Evolutionary conservation across 2,797 vertebrate species (phyloP).

Genomic region (Dermochelys coriacea): DNA sequence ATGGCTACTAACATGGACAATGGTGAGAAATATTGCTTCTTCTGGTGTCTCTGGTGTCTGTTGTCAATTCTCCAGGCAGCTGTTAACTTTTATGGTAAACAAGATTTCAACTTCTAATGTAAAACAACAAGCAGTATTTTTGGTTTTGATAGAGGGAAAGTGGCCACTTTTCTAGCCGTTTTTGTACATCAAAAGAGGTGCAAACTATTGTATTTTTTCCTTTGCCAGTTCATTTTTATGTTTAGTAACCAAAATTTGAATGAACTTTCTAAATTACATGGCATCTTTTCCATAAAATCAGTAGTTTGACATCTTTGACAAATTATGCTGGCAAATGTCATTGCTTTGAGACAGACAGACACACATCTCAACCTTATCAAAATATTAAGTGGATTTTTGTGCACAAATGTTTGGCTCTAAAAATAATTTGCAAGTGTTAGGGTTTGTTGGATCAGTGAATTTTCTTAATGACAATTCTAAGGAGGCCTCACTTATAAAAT

Average conservation of each 20-base stretch:
- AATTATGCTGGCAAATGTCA: background rate
- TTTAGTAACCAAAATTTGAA: slow-evolving; percentile 5
- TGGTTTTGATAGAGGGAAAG: background rate
- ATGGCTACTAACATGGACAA: slow-evolving; percentile 15
- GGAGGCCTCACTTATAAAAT: slow-evolving; percentile 67
- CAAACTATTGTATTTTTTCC: background rate
- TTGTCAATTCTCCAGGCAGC: background rate
- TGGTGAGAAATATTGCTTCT: background rate
- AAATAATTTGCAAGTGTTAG: slow-evolving; percentile 65
- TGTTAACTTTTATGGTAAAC: background rate
- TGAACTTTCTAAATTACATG: slow-evolving; percentile 16
- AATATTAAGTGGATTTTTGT: slow-evolving; percentile 68
- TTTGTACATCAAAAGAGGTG: background rate
- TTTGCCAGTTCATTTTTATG: background rate
- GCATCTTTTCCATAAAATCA: slow-evolving; percentile 24
- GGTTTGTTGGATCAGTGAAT: slow-evolving; percentile 71
- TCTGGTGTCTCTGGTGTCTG: slow-evolving; percentile 16
- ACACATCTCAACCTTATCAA: slow-evolving; percentile 52
- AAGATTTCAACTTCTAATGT: background rate
- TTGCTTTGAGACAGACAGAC: slow-evolving; percentile 60
- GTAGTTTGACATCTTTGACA: background rate
- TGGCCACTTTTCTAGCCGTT: background rate
- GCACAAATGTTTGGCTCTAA: slow-evolving; percentile 73
- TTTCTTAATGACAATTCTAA: slow-evolving; percentile 73
- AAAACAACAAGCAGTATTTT: background rate